Conservation (phyloP, 2,888 invertebrate species). For the Lithophane leautieri region DNA sequence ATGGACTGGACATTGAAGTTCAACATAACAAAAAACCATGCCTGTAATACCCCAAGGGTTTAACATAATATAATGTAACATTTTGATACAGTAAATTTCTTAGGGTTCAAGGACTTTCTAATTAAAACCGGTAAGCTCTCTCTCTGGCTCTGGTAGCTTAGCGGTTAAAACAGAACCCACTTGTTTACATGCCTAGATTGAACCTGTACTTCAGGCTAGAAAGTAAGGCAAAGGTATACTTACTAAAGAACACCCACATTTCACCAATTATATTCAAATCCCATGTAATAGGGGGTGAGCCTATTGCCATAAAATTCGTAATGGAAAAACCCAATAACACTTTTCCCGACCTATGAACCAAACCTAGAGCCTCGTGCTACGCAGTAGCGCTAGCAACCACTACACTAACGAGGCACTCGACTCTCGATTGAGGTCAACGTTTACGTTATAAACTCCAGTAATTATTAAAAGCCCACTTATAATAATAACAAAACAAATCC, state of each 20-base stretch:
- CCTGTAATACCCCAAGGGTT: not conserved
- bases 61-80: too few species aligned
- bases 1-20: not conserved
- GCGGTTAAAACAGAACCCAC: too few species aligned
- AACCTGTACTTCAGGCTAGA: too few species aligned
- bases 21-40: not conserved
- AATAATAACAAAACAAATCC: conserved; percentile 19
- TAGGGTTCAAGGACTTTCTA: too few species aligned
- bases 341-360: not conserved
- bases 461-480: not conserved
- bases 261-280: not conserved
- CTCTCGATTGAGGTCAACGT: not conserved
- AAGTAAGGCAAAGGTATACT: not conserved
- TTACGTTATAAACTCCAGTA: not conserved
- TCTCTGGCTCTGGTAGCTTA: too few species aligned
- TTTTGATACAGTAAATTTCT: too few species aligned
- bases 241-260: not conserved
- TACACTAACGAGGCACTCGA: not conserved
- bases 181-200: too few species aligned
- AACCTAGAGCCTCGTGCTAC: not conserved
- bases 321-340: not conserved
- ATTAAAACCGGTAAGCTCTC: too few species aligned
- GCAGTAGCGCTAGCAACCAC: too few species aligned
- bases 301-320: not conserved
- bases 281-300: not conserved